Evolutionary conservation across 1,140 invertebrate species (phyloP), one percentile per base, ranked within the genome.

Genomic region (Manduca sexta): DNA sequence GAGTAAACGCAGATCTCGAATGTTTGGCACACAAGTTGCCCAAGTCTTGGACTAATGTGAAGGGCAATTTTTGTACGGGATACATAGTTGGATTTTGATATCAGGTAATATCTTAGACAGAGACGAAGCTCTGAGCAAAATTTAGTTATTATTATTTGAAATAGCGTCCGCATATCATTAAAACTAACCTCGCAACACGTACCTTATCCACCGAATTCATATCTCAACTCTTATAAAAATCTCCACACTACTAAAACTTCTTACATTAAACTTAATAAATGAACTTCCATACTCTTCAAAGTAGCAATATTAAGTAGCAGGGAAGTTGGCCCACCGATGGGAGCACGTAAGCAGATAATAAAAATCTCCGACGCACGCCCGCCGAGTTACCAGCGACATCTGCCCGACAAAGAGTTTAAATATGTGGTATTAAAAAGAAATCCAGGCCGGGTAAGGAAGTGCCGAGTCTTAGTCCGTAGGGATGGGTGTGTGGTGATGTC

Each of bases 351-450:
- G 21, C 1, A 26, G 4, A 49, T 43, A 37, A 56, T 55, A 53
- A 56, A 53, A 41, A 51, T 12, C 14, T n/a, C 18, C 21, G 30
- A 43, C n/a, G 14, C 6, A 30, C 18, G 14, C 14, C 12, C 14
- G 18, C n/a, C 67, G 73, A 61, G 63, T 71, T 60, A 60, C 56
- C 49, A 42, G 45, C 62, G 63, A 60, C 66, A 70, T 59, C 50
- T 64, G 67, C 56, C 51, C 46, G 39, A 43, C 58, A 49, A 64
- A 51, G 58, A 77, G 55, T 78, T 80, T 77, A 78, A 76, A 78
- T 72, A 64, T 72, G 64, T 60, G 67, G 68, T 80, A 76, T 83
- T 82, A 78, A 80, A 83, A 80, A 82, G 67, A 80, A 80, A 78
- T 78, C 71, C 70, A 66, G 50, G 51, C 60, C 67, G 42, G 56